Conservation (phyloP, 2,888 invertebrate genomes). For the Allygus modestus region DNA sequence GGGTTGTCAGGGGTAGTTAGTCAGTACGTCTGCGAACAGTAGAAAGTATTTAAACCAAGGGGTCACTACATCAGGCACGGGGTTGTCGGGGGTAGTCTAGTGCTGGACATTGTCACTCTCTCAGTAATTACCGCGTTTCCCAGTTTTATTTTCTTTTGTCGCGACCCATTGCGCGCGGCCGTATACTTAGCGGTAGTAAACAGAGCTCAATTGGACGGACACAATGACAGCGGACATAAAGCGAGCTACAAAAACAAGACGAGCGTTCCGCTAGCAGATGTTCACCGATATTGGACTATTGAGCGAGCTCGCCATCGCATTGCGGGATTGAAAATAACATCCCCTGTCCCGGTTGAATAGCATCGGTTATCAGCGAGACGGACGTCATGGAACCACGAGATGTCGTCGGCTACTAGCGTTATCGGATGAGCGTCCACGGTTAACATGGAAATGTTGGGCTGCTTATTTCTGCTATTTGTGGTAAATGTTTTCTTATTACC, state of each 20-base stretch:
- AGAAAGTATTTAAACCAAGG: no score
- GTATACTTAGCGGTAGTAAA: constrained; percentile 44
- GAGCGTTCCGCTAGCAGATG: constrained; percentile 58
- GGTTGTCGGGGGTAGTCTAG: neutral
- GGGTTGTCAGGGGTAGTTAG: neutral
- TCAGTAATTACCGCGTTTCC: constrained; percentile 28
- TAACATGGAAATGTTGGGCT: no score
- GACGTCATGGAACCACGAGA: no score
- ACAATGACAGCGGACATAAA: constrained; percentile 52
- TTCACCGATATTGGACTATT: constrained; percentile 30
- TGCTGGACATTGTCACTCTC: constrained; percentile 42
- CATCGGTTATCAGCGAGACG: neutral
- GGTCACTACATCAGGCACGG: neutral
- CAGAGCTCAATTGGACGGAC: constrained; percentile 27
- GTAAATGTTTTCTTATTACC: no score
- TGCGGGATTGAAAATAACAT: constrained; percentile 13
- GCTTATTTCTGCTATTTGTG: no score
- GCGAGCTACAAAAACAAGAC: constrained; percentile 54
- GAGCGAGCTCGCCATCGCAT: neutral
- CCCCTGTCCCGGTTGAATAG: neutral
- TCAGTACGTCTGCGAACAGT: neutral
- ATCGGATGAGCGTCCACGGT: no score
- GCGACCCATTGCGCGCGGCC: constrained; percentile 16
- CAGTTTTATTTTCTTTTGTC: constrained; percentile 49
- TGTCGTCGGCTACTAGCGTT: no score